Percentiles rank a stretch among this genome's conserved stretches.
Evolutionary conservation across 2,888 invertebrate species (phyloP).

Genomic region (Schrankia costaestrigalis): DNA sequence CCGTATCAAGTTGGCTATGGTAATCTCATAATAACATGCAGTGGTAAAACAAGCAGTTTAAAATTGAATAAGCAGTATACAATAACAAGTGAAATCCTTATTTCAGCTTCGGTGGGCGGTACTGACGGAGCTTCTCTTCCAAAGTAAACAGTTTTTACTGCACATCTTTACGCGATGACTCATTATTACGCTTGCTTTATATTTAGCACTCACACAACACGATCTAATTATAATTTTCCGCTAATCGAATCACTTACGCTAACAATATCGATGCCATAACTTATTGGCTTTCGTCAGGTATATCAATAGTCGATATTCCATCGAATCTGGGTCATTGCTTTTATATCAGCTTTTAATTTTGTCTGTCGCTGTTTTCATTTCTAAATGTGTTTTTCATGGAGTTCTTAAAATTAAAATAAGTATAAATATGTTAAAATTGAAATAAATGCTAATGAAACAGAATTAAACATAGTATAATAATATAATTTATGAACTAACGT

Average conservation of each 20-base stretch:
- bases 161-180: constrained; percentile 61
- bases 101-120: constrained; percentile 80
- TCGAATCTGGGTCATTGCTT: constrained; percentile 15
- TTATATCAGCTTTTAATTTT: constrained; percentile 1
- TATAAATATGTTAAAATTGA: too few relatives aligned
- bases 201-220: constrained; percentile 58
- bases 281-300: constrained; percentile 31
- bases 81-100: constrained; percentile 36
- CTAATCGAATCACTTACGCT: constrained; percentile 59
- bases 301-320: constrained; percentile 22
- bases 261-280: constrained; percentile 32
- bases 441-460: too few relatives aligned
- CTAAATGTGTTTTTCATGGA: too few relatives aligned
- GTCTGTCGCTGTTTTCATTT: too few relatives aligned
- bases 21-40: too few relatives aligned
- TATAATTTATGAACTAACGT: too few relatives aligned
- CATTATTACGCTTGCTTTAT: constrained; percentile 66
- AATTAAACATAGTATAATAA: too few relatives aligned
- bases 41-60: too few relatives aligned
- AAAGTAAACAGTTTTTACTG: constrained; percentile 75
- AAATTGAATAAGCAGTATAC: neutral
- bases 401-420: too few relatives aligned
- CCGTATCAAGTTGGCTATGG: too few relatives aligned
- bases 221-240: constrained; percentile 59
- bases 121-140: constrained; percentile 65